Evolutionary conservation across 2,113 vertebrate species (phyloP).

Genomic region (Tetrao urogallus): DNA sequence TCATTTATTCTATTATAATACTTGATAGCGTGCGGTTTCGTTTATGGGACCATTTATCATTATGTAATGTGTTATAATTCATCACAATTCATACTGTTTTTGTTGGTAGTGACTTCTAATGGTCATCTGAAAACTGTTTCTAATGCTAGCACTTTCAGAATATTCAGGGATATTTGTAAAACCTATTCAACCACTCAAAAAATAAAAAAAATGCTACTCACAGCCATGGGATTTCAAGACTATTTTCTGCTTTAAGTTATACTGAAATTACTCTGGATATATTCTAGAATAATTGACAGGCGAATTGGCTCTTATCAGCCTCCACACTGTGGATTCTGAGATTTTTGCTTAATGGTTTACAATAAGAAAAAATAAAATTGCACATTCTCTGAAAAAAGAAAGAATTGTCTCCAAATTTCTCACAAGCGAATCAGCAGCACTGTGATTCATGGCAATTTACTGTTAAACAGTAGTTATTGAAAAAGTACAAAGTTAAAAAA

Average conservation of each 20-base stretch:
- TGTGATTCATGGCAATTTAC: background rate
- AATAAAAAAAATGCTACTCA: background rate
- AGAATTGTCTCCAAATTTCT: background rate
- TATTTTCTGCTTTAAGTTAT: background rate
- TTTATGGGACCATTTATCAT: slow-evolving; percentile 40
- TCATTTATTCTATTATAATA: slow-evolving; percentile 56
- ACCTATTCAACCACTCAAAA: background rate
- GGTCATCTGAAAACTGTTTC: background rate
- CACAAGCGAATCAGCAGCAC: background rate
- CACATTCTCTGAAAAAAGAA: background rate
- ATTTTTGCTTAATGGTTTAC: background rate
- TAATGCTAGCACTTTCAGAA: background rate
- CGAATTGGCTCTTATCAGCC: background rate
- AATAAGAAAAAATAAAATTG: background rate
- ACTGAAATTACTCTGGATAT: background rate
- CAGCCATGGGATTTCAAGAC: background rate
- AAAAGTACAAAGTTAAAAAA: background rate
- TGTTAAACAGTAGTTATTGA: background rate
- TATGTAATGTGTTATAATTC: slow-evolving; percentile 24
- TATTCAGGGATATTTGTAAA: background rate
- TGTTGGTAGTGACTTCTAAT: background rate
- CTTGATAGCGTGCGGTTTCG: slow-evolving; percentile 36
- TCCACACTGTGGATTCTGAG: background rate
- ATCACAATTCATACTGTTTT: background rate
- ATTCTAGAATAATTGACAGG: background rate